A percentile compares a stretch with the other conserved stretches of the same genome.
phyloP scores from a whole-genome alignment of 1,140 invertebrate species.

The Neodiprion virginianus region DNA sequence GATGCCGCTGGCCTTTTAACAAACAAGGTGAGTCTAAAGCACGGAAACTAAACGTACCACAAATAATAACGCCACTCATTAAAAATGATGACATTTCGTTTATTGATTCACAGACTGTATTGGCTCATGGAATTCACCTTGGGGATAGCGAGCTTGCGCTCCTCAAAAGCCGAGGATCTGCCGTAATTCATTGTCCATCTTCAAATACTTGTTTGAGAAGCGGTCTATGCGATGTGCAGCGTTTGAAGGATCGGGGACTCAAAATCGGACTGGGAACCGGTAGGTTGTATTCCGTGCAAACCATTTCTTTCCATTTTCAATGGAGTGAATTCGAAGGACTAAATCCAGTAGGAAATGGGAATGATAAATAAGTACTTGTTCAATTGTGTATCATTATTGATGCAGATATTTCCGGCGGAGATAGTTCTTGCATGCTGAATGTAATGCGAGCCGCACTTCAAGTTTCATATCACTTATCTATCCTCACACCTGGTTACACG shows the following conservation, averaged over 20 bases:
- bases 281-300: slow-evolving; percentile 45
- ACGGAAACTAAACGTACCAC: slow-evolving; percentile 4
- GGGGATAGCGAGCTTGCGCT: slow-evolving; percentile 74
- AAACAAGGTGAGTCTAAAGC: slow-evolving; percentile 66
- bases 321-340: too few relatives aligned
- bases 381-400: slow-evolving; percentile 17
- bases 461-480: slow-evolving; percentile 72
- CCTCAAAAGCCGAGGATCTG: slow-evolving; percentile 67
- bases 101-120: slow-evolving; percentile 65
- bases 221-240: slow-evolving; percentile 80
- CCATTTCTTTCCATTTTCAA: background rate
- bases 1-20: slow-evolving; percentile 76
- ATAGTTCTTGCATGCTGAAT: slow-evolving; percentile 77
- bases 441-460: slow-evolving; percentile 76
- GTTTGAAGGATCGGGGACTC: slow-evolving; percentile 69
- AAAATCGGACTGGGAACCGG: slow-evolving; percentile 87
- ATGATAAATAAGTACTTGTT: too few relatives aligned
- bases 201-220: slow-evolving; percentile 86
- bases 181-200: slow-evolving; percentile 85
- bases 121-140: slow-evolving; percentile 86
- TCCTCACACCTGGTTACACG: slow-evolving; percentile 59
- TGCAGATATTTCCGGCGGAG: slow-evolving; percentile 83
- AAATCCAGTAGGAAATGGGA: too few relatives aligned
- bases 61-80: background rate
- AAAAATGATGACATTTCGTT: slow-evolving; percentile 22